Evolutionary conservation across 2,797 vertebrate species (phyloP).

Genomic region (Liasis olivaceus): DNA sequence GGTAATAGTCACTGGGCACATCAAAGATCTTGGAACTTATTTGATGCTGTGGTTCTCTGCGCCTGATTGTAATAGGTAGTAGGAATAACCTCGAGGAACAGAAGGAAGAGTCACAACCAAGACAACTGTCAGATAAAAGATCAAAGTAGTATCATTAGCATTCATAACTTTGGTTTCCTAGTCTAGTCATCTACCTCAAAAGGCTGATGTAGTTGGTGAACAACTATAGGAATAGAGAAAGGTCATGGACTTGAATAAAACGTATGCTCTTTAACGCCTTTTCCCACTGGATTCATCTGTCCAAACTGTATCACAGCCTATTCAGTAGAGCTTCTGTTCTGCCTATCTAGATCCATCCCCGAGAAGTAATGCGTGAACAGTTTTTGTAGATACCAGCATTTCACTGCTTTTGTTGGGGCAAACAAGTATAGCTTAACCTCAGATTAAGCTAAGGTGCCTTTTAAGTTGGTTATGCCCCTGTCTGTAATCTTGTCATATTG

Average conservation of each 20-base stretch:
- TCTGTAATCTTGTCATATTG: slow-evolving; percentile 15
- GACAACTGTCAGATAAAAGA: background rate
- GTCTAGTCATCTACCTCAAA: background rate
- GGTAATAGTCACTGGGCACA: background rate
- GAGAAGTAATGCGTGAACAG: background rate
- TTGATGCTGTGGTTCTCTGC: background rate
- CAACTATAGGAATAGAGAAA: background rate
- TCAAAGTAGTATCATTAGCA: background rate
- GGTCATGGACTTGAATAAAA: background rate
- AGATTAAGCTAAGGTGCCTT: background rate
- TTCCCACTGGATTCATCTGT: background rate
- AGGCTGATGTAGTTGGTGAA: background rate
- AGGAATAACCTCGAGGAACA: background rate
- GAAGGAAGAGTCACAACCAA: background rate
- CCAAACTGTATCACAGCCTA: background rate
- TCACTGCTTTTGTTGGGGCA: background rate
- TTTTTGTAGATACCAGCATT: background rate
- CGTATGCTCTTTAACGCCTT: background rate
- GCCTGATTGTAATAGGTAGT: background rate
- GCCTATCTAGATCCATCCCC: background rate
- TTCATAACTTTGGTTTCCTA: background rate
- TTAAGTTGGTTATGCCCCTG: slow-evolving; percentile 17
- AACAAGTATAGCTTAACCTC: background rate
- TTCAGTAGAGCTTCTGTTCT: background rate
- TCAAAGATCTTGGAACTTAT: background rate